Base-by-base conservation (phyloP, 2,797 vertebrate genomes). In the Galaxias olidus region DNA sequence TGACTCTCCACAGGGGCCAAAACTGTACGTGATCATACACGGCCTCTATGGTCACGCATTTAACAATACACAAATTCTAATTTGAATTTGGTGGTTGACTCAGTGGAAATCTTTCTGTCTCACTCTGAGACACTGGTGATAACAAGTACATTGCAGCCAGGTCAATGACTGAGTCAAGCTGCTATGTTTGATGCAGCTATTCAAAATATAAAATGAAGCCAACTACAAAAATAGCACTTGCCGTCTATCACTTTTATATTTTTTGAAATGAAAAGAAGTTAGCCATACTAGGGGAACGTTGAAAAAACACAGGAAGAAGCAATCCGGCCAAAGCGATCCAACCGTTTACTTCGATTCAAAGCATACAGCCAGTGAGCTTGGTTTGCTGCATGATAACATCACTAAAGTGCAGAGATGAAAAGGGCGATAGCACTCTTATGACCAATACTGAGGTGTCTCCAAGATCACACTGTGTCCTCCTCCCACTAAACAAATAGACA, bases 261-360 rank as follows among this genome's bases (percentile, higher is more conserved):
- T 30, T 3, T 30, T 30, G 6, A 30, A 30, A 30, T 30, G 30
- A 30, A 30, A 30, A 40, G 15, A 49, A 47, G 47, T 49, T 15
- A 18, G 47, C 18, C 59, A 4, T 48, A 11, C 40, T 4, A n/a
- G 43, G 41, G 17, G 30, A 17, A 47, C 13, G 18, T 50, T 20
- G 42, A 20, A n/a, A 47, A 51, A 19, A 18, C 60, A 67, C 65
- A 67, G 66, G 51, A 61, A 48, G 44, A 17, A 18, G 14, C 18
- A 44, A 19, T 64, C n/a, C 30, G 19, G 53, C 1, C 4, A 45
- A 65, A 19, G 30, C 30, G 42, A 18, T 49, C 30, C 8, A 43
- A 42, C 13, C 14, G 45, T 17, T 68, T 68, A 51, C 66, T 68
- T n/a, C 40, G 19, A 49, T 57, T 43, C 14, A 41, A 18, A 15